Evolutionary conservation across 2,113 vertebrate species (phyloP), one percentile per base, ranked within the genome.

Genomic region (Gopherus flavomarginatus): DNA sequence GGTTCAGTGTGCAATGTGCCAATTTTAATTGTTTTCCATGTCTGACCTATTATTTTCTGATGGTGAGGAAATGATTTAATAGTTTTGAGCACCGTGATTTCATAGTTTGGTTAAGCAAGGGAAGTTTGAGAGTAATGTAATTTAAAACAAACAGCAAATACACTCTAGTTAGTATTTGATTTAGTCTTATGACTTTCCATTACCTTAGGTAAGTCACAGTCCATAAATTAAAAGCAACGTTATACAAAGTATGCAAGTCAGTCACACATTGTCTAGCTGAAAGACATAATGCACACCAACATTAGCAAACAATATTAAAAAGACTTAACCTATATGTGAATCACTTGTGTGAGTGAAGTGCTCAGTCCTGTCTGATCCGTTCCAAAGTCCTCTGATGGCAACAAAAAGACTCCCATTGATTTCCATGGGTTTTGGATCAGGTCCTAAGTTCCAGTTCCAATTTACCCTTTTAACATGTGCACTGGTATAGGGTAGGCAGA

Each of bases 1-100:
- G 69, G 84, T 92, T 38, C 19, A 91, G 53, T 4, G 50, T 3
- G 47, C 78, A 65, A 49, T 21, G n/a, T 96, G 95, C 96, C 96
- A 96, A 94, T 88, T 57, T 57, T 81, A 57, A 96, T 95, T 97
- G 96, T 97, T 97, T 97, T 97, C 89, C 89, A 94, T 97, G 90
- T 85, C 80, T 86, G 97, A 96, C 93, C 97, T 0, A 31, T 97
- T 97, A 95, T 95, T 97, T 92, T 97, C 97, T 97, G 97, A 98
- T 97, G 96, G 54, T 77, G 90, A 98, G 98, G 98, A 98, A 98
- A 97, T 98, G 97, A 98, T 97, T 98, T 98, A 98, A 98, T 97
- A 95, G 97, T 98, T 98, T 95, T 98, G 96, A 97, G 85, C 87
- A 87, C 78, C 83, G 96, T 97, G 98, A 98, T 98, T 98, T 98